These are phyloP conservation scores for Macquaria australasica DNA, from an alignment of 2,113 vertebrate species.

Conservation along the genomic window DNA sequence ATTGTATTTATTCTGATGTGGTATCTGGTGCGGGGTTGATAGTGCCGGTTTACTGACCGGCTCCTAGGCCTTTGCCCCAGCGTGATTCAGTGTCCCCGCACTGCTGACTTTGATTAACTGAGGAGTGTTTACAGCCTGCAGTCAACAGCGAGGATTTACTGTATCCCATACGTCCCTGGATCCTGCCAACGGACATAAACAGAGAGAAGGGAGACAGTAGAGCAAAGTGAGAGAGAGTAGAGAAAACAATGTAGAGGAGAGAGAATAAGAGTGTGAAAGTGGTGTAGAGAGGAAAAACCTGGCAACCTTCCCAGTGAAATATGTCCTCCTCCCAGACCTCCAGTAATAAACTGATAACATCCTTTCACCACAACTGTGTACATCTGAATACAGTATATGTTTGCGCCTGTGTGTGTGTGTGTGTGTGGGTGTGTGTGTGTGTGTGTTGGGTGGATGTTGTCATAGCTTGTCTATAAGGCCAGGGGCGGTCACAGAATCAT, in stretches of 20 bases:
- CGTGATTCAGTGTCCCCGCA: constrained; percentile 54
- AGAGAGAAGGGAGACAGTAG: constrained; percentile 8
- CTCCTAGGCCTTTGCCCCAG: constrained; percentile 55
- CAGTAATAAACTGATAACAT: constrained; percentile 58
- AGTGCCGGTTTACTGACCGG: constrained; percentile 43
- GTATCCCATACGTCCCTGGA: constrained; percentile 38
- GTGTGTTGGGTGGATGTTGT: not conserved
- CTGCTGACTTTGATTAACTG: constrained; percentile 69
- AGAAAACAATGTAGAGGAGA: constrained; percentile 29
- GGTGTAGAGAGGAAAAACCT: constrained; percentile 20
- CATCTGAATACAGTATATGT: constrained; percentile 15
- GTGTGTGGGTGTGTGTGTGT: not conserved
- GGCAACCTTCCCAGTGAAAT: constrained; percentile 50
- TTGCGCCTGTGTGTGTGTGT: not conserved
- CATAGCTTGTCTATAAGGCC: constrained; percentile 5
- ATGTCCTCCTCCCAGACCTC: constrained; percentile 33
- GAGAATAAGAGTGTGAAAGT: constrained; percentile 17
- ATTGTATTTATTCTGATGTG: constrained; percentile 20
- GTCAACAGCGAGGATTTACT: constrained; percentile 55
- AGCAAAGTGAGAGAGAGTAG: constrained; percentile 5
- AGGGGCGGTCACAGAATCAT: not conserved
- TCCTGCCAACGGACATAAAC: constrained; percentile 30
- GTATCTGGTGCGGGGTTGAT: constrained; percentile 40
- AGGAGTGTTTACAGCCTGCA: constrained; percentile 54
- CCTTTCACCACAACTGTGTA: constrained; percentile 39